These are phyloP conservation scores for Crossocerus cetratus DNA, from an alignment of 2,888 invertebrate genomes.

Conservation along the genomic window DNA sequence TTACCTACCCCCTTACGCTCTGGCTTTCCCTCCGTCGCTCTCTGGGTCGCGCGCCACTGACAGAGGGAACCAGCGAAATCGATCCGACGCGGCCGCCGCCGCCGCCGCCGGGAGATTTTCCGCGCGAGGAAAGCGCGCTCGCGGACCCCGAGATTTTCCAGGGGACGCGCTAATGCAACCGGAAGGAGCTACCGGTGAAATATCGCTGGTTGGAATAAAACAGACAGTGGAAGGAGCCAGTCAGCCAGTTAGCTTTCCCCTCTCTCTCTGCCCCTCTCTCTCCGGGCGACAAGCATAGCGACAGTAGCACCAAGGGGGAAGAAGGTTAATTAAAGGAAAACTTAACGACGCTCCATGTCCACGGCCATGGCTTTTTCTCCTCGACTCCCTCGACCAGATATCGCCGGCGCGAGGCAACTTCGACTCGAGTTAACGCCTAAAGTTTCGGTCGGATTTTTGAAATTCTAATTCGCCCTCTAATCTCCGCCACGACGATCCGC, in stretches of 20 bases:
- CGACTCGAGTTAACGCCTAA: conserved; percentile 55
- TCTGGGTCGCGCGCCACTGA: too few relatives aligned
- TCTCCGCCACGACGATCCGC: conserved; percentile 13
- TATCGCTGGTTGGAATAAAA: conserved; percentile 34
- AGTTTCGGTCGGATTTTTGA: conserved; percentile 61
- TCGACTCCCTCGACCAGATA: conserved; percentile 11
- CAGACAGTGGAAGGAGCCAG: conserved; percentile 1
- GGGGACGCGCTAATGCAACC: conserved; percentile 40
- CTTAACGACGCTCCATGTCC: conserved; percentile 62
- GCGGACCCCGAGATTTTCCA: conserved; percentile 25
- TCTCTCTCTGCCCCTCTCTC: too few relatives aligned
- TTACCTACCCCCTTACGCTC: background rate
- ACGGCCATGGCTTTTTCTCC: conserved; percentile 42
- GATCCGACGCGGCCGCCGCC: conserved; percentile 9
- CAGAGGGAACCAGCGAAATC: conserved; percentile 10
- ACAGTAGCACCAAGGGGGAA: conserved; percentile 10
- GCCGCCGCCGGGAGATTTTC: conserved; percentile 22
- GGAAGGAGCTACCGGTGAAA: conserved; percentile 40
- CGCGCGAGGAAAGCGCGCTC: conserved; percentile 25
- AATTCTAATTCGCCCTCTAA: conserved; percentile 64
- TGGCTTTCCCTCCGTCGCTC: too few relatives aligned
- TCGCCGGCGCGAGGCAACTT: conserved; percentile 44
- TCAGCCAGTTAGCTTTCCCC: too few relatives aligned
- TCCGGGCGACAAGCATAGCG: background rate
- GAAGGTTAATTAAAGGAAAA: conserved; percentile 63